Conservation (phyloP, 2,797 vertebrate genomes). For the Antennarius maculatus region DNA sequence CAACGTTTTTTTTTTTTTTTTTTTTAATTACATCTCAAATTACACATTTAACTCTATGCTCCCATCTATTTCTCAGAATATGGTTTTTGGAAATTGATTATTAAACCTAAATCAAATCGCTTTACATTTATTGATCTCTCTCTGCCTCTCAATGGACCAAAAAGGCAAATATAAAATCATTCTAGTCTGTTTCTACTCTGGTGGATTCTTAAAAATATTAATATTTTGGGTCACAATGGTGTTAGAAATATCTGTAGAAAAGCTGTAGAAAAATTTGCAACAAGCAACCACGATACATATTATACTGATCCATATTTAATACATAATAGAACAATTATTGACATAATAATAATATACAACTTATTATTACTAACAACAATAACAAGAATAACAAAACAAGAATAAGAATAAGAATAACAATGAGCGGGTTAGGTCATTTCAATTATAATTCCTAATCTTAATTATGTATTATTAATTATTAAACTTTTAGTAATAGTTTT, state of each 20-base stretch:
- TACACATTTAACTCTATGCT: background rate
- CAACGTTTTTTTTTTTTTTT: background rate
- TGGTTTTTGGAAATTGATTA: background rate
- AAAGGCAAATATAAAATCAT: too few relatives aligned
- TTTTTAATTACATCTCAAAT: background rate
- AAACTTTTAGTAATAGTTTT: too few relatives aligned
- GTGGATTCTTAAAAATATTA: conserved; percentile 25
- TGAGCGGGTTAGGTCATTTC: too few relatives aligned
- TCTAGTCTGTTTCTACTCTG: background rate
- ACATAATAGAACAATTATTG: background rate
- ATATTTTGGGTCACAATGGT: conserved; percentile 23
- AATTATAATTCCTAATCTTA: too few relatives aligned
- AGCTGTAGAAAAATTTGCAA: conserved; percentile 13
- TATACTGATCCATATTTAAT: conserved; percentile 3
- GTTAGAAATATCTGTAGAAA: background rate
- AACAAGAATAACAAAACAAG: background rate
- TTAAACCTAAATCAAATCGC: background rate
- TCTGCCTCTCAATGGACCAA: background rate
- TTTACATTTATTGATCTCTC: background rate
- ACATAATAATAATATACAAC: background rate
- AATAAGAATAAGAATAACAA: too few relatives aligned
- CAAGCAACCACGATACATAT: background rate
- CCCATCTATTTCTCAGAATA: background rate
- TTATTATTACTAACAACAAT: too few relatives aligned
- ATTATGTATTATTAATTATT: too few relatives aligned